Evolutionary conservation across 1,140 invertebrate species (phyloP).

Genomic region (Macrosteles quadrilineatus): DNA sequence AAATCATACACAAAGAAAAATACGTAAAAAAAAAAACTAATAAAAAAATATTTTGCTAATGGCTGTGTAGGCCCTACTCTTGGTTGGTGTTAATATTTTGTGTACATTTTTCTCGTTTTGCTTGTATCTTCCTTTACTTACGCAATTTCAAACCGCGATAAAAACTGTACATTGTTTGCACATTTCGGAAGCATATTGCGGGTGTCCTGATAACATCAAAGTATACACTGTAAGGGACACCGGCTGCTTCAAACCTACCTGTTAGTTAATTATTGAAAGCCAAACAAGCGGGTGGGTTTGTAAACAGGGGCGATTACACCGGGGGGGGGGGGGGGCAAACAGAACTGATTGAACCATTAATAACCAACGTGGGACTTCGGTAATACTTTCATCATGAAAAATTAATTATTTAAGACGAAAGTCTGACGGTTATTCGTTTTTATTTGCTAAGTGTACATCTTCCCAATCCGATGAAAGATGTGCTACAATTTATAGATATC

Average conservation of each 20-base stretch:
- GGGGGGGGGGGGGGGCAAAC: conserved; percentile 9
- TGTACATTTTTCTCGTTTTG: too few species aligned
- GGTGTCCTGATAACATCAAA: background rate
- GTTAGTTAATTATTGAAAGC: conserved; percentile 6
- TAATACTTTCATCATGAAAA: background rate
- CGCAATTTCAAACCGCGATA: too few species aligned
- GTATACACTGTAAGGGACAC: background rate
- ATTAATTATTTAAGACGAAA: background rate
- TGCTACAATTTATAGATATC: background rate
- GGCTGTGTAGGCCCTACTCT: too few species aligned
- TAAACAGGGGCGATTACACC: conserved; percentile 13
- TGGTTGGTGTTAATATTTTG: too few species aligned
- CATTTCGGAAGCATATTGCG: too few species aligned
- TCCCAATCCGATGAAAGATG: background rate
- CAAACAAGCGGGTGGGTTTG: conserved; percentile 2
- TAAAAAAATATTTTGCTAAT: too few species aligned
- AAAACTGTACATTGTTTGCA: too few species aligned
- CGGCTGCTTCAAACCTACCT: background rate
- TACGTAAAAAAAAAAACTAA: too few species aligned
- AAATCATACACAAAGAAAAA: too few species aligned
- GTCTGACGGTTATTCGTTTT: too few species aligned
- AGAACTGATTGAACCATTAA: conserved; percentile 5
- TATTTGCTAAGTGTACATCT: background rate
- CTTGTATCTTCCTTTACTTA: too few species aligned
- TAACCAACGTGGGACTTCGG: background rate